Evolutionary conservation across 2,888 invertebrate genomes (phyloP), one percentile per base, ranked within the genome.

Genomic region (Dicranocentrus wangi): DNA sequence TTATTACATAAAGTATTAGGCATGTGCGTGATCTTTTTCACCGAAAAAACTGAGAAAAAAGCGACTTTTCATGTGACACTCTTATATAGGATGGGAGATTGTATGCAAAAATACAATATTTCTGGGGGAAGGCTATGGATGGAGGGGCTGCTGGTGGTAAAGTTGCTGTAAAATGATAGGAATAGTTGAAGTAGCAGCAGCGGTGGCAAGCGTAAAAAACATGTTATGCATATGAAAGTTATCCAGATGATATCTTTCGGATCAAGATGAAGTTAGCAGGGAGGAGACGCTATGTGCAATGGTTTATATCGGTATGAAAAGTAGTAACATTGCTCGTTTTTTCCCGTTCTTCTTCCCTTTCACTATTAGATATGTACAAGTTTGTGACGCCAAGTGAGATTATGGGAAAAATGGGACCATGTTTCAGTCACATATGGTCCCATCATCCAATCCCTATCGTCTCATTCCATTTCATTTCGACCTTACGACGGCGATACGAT

Each of bases 341-440:
- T 39, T 65, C 39, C 17, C 39, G 2, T 42, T 42, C 10, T 25
- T 21, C 15, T 39, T 15, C 23, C 61, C 61, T 42, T 70, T 66
- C 25, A 15, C 43, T 27, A 43, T 61, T 72, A 53, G 72, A 60
- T 60, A 60, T 60, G 60, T 71, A 58, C 58, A 61, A 72, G 72
- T 72, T 77, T 69, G 77, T 58, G 70, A 78, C 69, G 77, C 77
- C 69, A 71, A 61, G 61, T 51, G 39, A 71, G 78, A 70, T 78
- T 78, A 71, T 79, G 72, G 65, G 70, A 32, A 79, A 77, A 79
- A 79, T 79, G 72, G 78, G 79, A 72, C 60, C 80, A 73, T 73
- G 72, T 73, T 73, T 80, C 80, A 80, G 80, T 80, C 80, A 80
- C 80, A 80, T 68, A 73, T 80, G 80, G 80, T 73, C 60, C 80